Evolutionary conservation across 37 sponge, comb jelly and placozoan species (phyloP).

Genomic region (Cliona cf. orientalis): DNA sequence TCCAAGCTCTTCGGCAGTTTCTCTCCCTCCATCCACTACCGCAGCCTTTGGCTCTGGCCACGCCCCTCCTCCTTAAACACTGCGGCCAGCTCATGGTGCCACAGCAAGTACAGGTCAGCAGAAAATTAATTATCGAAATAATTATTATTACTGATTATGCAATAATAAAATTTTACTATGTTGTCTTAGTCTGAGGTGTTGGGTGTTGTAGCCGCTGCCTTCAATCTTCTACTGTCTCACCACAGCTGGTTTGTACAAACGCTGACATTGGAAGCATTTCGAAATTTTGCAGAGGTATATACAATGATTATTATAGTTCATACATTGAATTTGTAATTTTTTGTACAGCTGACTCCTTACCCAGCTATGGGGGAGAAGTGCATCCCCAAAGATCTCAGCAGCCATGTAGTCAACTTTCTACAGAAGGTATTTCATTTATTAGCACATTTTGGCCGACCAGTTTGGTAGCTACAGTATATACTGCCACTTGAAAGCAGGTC

Average conservation of each 20-base stretch:
- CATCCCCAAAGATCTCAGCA: constrained; percentile 21
- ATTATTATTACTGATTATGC: no score
- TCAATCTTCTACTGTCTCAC: constrained; percentile 9
- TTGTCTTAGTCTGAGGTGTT: constrained; percentile 1
- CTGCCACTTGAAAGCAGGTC: no score
- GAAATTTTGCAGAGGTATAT: constrained; percentile 58
- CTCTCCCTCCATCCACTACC: no score
- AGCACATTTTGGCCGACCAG: no score
- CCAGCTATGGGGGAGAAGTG: constrained; percentile 40
- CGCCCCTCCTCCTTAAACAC: no score
- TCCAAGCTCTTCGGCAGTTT: no score
- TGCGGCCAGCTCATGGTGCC: no score
- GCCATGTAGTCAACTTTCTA: constrained; percentile 27
- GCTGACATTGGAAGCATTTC: constrained; percentile 37
- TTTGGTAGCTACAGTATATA: no score
- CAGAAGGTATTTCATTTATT: constrained; percentile 10
- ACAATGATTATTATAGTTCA: no score
- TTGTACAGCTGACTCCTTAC: constrained; percentile 21
- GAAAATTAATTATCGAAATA: no score
- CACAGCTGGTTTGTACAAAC: constrained; percentile 38
- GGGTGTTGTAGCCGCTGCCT: neutral
- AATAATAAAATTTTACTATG: neutral
- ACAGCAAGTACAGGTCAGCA: no score
- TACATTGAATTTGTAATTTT: neutral
- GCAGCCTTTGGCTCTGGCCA: no score